Conservation (phyloP, 92 coral and sea anemone species). For the Siderastrea siderea region DNA sequence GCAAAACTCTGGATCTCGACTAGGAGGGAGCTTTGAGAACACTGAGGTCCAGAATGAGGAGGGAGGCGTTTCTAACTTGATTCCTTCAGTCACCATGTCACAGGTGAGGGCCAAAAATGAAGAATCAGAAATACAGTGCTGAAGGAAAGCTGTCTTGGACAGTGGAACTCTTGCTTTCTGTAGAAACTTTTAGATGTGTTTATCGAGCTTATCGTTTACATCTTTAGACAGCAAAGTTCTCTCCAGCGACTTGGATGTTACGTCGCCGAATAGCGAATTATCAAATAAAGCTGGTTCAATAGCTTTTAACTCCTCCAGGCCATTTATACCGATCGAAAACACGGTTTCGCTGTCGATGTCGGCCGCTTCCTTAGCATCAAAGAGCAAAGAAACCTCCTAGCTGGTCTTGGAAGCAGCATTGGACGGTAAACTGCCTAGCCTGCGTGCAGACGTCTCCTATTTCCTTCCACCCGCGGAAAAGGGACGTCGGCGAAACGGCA, state of each 20-base stretch:
- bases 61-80: slow-evolving; percentile 62
- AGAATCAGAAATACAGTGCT: slow-evolving; percentile 85
- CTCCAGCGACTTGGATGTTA: slow-evolving; percentile 81
- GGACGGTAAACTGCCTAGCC: slow-evolving; percentile 32
- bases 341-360: slow-evolving; percentile 97
- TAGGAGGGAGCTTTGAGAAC: no score
- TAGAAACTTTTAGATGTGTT: slow-evolving; percentile 76
- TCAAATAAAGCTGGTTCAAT: slow-evolving; percentile 87
- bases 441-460: no score
- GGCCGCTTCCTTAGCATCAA: slow-evolving; percentile 93
- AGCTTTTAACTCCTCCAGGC: slow-evolving; percentile 87
- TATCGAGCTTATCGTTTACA: slow-evolving; percentile 84
- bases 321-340: slow-evolving; percentile 90
- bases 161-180: slow-evolving; percentile 88
- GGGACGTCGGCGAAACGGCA: no score
- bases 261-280: slow-evolving; percentile 81
- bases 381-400: slow-evolving; percentile 88
- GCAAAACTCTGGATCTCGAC: slow-evolving; percentile 74
- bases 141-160: slow-evolving; percentile 87
- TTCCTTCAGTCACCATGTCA: slow-evolving; percentile 78
- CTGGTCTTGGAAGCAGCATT: slow-evolving; percentile 77
- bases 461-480: no score
- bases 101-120: slow-evolving; percentile 77
- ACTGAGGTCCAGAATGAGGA: background rate
- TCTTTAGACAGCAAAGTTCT: slow-evolving; percentile 87